Evolutionary conservation across 1,140 invertebrate species (phyloP).

Genomic region (Drosophila kepulauana): DNA sequence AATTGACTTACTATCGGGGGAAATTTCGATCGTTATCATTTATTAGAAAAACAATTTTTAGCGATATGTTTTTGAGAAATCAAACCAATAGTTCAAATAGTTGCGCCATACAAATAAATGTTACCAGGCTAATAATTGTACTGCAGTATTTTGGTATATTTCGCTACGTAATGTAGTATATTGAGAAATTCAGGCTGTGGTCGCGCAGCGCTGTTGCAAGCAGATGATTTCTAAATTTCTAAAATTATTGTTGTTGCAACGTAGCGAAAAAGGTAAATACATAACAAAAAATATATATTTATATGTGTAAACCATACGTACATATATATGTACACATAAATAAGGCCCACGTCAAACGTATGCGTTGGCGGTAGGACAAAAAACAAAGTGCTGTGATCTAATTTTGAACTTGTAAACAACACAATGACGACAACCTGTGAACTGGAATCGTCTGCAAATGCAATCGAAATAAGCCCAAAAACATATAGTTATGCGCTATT

Average conservation of each 20-base stretch:
- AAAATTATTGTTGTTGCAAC: conserved; percentile 50
- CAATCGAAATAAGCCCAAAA: conserved; percentile 37
- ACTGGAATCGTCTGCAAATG: not conserved
- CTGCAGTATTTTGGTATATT: not conserved
- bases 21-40: too few relatives aligned
- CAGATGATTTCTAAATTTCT: conserved; percentile 54
- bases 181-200: not conserved
- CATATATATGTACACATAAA: not conserved
- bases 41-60: too few relatives aligned
- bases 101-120: not conserved
- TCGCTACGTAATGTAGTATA: not conserved
- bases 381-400: not conserved
- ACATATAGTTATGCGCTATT: conserved; percentile 52
- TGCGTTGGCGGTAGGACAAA: not conserved
- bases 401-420: conserved; percentile 24
- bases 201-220: conserved; percentile 8
- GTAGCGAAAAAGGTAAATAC: conserved; percentile 49
- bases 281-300: not conserved
- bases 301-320: not conserved
- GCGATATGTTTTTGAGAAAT: too few relatives aligned
- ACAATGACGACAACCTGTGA: conserved; percentile 37
- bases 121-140: not conserved
- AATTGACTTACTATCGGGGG: too few relatives aligned
- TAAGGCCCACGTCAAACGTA: not conserved
- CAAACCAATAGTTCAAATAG: too few relatives aligned